Evolutionary conservation across 2,113 vertebrate genomes (phyloP).

Genomic region (Ranitomeya imitator): DNA sequence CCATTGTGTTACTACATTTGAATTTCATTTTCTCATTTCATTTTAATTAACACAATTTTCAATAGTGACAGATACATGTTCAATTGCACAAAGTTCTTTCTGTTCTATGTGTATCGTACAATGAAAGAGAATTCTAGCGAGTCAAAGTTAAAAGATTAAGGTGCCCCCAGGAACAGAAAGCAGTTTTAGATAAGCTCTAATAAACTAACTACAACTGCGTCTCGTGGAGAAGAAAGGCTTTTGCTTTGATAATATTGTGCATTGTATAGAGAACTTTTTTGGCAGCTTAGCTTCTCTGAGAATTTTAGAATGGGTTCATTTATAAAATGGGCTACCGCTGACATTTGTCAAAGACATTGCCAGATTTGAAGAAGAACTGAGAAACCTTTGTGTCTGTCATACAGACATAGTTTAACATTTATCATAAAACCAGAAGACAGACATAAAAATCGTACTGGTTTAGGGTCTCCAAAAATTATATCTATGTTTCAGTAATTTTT

Average conservation of each 20-base stretch:
- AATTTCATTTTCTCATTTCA: background rate
- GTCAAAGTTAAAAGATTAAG: constrained; percentile 35
- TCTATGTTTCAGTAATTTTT: background rate
- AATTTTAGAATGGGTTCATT: constrained; percentile 47
- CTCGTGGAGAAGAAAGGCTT: constrained; percentile 37
- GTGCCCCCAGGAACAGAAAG: constrained; percentile 35
- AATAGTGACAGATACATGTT: background rate
- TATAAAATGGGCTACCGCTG: constrained; percentile 38
- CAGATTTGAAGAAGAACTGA: constrained; percentile 16
- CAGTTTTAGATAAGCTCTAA: constrained; percentile 50
- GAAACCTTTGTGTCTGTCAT: background rate
- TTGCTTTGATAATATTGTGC: constrained; percentile 45
- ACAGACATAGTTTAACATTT: background rate
- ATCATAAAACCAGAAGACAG: background rate
- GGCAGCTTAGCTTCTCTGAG: constrained; percentile 50
- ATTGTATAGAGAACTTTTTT: constrained; percentile 43
- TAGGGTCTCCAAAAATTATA: background rate
- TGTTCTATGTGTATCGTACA: constrained; percentile 37
- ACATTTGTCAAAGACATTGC: constrained; percentile 41
- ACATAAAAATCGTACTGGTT: background rate
- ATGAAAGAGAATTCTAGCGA: constrained; percentile 35
- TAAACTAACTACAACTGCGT: constrained; percentile 42
- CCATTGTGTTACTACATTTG: background rate
- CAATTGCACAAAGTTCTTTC: constrained; percentile 35
- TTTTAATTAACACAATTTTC: constrained; percentile 17